Evolutionary conservation across 1,140 invertebrate genomes (phyloP).

Genomic region (Lycorma delicatula): DNA sequence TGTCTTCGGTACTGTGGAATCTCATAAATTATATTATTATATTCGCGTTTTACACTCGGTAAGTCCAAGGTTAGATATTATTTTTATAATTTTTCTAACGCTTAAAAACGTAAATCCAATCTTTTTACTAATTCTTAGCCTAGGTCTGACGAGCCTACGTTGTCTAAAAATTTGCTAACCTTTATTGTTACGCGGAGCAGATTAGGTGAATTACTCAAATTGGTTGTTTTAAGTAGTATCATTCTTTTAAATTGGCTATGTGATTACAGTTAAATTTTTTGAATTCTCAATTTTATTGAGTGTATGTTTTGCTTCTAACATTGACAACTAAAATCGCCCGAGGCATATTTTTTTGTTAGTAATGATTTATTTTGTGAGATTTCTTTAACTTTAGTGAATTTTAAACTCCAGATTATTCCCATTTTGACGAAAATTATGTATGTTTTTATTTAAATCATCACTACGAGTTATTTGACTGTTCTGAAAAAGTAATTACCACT

Average conservation of each 20-base stretch:
- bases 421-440: too few relatives aligned
- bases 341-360: too few relatives aligned
- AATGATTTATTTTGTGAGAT: too few relatives aligned
- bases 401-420: too few relatives aligned
- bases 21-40: background rate
- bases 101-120: background rate
- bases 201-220: too few relatives aligned
- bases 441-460: too few relatives aligned
- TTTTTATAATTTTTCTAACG: background rate
- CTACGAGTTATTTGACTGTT: too few relatives aligned
- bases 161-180: slow-evolving; percentile 16
- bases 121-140: background rate
- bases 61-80: background rate
- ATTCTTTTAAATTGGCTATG: slow-evolving; percentile 7
- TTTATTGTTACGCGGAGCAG: too few relatives aligned
- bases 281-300: background rate
- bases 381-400: too few relatives aligned
- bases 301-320: background rate
- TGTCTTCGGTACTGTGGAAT: slow-evolving; percentile 5
- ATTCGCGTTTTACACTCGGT: background rate
- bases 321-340: background rate
- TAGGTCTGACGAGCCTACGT: slow-evolving; percentile 13
- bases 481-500: too few relatives aligned
- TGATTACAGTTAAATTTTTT: slow-evolving; percentile 1
- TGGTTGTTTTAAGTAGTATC: slow-evolving; percentile 10